A percentile compares a stretch with the other conserved stretches of the same genome.
These are phyloP conservation scores for Emydoidea blandingii DNA, from an alignment of 2,797 vertebrate species.

Conservation along the genomic window DNA sequence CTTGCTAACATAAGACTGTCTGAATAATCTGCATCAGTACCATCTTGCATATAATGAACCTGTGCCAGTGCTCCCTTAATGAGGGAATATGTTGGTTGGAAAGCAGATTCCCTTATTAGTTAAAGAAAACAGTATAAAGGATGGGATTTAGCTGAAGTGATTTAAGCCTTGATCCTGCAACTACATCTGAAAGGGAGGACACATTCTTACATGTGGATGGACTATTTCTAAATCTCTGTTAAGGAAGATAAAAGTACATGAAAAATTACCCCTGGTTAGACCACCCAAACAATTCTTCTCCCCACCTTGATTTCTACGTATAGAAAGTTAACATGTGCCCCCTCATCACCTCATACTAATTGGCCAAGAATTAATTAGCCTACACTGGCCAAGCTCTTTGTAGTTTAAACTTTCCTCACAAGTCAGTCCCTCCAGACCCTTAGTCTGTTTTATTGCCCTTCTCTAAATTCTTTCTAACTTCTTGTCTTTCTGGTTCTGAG, in stretches of 20 bases:
- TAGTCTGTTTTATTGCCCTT: neutral
- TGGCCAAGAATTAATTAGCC: neutral
- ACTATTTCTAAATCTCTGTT: neutral
- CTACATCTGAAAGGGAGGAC: neutral
- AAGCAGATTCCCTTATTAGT: neutral
- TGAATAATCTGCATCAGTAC: rapidly evolving
- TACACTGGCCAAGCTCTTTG: rapidly evolving
- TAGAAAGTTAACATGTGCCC: neutral
- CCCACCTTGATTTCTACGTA: neutral
- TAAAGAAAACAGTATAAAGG: rapidly evolving
- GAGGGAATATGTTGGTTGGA: neutral
- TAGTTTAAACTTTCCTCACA: rapidly evolving
- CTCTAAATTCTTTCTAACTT: neutral
- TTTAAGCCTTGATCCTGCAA: neutral
- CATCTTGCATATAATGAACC: neutral
- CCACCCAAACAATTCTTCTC: neutral
- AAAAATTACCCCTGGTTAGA: neutral
- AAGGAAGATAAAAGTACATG: rapidly evolving
- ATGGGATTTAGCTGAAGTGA: rapidly evolving
- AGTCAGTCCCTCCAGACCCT: neutral
- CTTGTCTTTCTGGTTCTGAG: neutral
- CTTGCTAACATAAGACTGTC: neutral
- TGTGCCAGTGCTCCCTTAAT: neutral
- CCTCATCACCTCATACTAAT: neutral
- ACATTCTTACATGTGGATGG: neutral